A percentile compares a stretch with the other conserved stretches of the same genome.
Evolutionary conservation across 2,113 vertebrate genomes (phyloP).

Genomic region (Ophthalmolycus amberensis): DNA sequence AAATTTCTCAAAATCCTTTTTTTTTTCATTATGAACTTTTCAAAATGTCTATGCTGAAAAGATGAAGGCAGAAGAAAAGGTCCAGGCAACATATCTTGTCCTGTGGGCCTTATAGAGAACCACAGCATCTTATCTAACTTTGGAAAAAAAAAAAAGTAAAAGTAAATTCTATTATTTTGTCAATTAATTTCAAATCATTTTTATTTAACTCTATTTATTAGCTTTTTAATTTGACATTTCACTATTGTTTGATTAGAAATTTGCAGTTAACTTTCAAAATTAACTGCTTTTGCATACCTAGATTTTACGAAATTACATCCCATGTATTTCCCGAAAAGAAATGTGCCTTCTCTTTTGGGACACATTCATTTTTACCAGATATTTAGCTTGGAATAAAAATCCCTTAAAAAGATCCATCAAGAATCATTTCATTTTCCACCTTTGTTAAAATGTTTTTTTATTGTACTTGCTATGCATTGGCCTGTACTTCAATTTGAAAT

Average conservation of each 20-base stretch:
- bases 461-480: background rate
- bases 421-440: background rate
- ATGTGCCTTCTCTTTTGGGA: conserved; percentile 16
- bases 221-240: background rate
- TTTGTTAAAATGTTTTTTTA: background rate
- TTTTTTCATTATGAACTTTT: background rate
- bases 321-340: background rate
- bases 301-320: background rate
- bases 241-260: background rate
- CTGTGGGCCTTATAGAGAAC: background rate
- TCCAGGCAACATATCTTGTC: background rate
- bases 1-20: background rate
- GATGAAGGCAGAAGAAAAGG: background rate
- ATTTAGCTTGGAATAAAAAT: background rate
- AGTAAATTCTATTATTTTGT: background rate
- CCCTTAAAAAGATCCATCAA: background rate
- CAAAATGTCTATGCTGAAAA: background rate
- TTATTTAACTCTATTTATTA: background rate
- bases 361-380: conserved; percentile 6
- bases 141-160: background rate
- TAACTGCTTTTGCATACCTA: background rate
- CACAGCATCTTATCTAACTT: background rate
- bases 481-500: background rate
- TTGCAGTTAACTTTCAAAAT: background rate
- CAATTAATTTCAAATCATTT: background rate